phyloP scores from a whole-genome alignment of 1,140 invertebrate species.

The Agrypnia vestita region DNA sequence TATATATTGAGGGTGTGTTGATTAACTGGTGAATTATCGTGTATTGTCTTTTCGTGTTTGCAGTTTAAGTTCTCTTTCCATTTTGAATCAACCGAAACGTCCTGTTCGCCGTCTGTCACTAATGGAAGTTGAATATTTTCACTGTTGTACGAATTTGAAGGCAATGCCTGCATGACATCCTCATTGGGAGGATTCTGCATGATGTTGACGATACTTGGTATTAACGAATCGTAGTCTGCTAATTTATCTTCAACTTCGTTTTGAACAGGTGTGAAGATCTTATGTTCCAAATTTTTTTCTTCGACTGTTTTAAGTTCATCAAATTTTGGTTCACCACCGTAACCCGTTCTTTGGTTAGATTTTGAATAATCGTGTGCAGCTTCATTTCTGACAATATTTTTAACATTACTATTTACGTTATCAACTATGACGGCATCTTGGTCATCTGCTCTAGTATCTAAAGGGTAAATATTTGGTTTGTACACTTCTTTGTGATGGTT shows the following conservation, averaged over 20 bases:
- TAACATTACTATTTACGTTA: background rate
- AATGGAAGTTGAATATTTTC: too few species aligned
- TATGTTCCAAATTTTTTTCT: background rate
- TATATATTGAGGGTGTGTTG: constrained; percentile 19
- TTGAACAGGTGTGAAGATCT: background rate
- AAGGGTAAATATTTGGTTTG: too few species aligned
- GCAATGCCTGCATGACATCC: too few species aligned
- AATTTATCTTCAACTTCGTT: background rate
- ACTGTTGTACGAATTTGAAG: too few species aligned
- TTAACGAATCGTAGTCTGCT: background rate
- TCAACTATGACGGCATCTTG: background rate
- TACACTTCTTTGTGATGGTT: too few species aligned
- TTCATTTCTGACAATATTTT: background rate
- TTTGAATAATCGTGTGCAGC: background rate
- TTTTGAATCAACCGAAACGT: background rate
- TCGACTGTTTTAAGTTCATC: background rate
- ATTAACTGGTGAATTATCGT: background rate
- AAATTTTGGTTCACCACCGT: background rate
- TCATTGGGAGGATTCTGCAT: too few species aligned
- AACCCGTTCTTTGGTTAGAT: background rate
- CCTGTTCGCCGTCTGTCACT: too few species aligned
- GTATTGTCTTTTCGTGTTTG: background rate
- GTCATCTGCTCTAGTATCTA: too few species aligned
- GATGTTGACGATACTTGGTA: background rate
- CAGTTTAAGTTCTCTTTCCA: constrained; percentile 10